Evolutionary conservation across 2,888 invertebrate species (phyloP).

Genomic region (Caenorhabditis plicata): DNA sequence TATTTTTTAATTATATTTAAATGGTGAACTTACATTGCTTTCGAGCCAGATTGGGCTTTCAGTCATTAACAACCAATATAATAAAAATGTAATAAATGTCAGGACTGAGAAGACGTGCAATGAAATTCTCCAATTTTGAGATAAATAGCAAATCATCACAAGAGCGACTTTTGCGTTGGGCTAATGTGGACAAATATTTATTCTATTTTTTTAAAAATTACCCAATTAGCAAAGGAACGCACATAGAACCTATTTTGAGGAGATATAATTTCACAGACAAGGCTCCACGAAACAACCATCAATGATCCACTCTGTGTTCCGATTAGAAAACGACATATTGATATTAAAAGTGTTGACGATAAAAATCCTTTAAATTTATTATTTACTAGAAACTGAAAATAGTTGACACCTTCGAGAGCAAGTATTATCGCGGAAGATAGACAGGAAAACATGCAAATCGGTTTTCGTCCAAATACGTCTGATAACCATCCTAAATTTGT

Average conservation of each 20-base stretch:
- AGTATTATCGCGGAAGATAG: conserved; percentile 8
- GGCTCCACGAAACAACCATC: conserved; percentile 28
- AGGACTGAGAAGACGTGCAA: conserved; percentile 20
- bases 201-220: no score
- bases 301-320: conserved; percentile 24
- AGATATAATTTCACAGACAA: conserved; percentile 23
- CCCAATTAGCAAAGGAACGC: conserved; percentile 31
- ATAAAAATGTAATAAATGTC: conserved; percentile 7
- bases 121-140: conserved; percentile 29
- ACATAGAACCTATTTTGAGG: conserved; percentile 24
- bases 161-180: conserved; percentile 25
- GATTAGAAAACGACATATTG: conserved; percentile 18
- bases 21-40: conserved; percentile 14
- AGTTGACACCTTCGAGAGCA: conserved; percentile 5
- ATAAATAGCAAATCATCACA: conserved; percentile 22
- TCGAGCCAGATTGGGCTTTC: conserved; percentile 33
- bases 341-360: conserved; percentile 8
- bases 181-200: conserved; percentile 5
- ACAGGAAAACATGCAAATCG: conserved; percentile 15
- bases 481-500: conserved; percentile 23
- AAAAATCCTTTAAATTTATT: conserved; percentile 6
- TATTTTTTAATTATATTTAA: no score
- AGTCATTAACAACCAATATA: conserved; percentile 20
- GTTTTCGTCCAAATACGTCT: conserved; percentile 20
- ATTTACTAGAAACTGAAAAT: not conserved